Percentiles rank a stretch among this genome's conserved stretches.
These are phyloP conservation scores for Clytia hemisphaerica DNA, from an alignment of 30 jellyfish, hydroid and myxozoan genomes.

Conservation along the genomic window DNA sequence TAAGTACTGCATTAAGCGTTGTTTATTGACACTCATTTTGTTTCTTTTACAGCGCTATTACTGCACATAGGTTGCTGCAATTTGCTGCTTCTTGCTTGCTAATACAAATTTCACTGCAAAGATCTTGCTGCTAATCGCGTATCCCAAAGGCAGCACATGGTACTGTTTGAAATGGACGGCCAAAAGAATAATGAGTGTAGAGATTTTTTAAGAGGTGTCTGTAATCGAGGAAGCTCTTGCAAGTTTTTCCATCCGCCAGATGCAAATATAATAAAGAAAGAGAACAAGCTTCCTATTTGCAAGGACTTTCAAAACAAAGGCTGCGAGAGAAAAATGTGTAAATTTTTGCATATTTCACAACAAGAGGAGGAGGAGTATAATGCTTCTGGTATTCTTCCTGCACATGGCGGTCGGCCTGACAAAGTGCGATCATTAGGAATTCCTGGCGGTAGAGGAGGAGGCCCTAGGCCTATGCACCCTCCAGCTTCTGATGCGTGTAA, in stretches of 20 bases:
- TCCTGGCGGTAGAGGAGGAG: constrained; percentile 23
- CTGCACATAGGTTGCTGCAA: too few species aligned
- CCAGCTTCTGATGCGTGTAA: constrained; percentile 65
- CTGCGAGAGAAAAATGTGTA: constrained; percentile 80
- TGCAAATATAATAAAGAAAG: constrained; percentile 48
- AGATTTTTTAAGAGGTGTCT: constrained; percentile 90
- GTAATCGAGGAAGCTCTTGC: constrained; percentile 82
- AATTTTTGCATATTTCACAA: constrained; percentile 70
- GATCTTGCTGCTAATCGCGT: too few species aligned
- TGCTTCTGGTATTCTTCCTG: constrained; percentile 65
- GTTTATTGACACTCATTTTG: too few species aligned
- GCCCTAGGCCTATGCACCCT: background rate
- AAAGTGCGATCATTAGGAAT: constrained; percentile 21
- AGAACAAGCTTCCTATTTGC: constrained; percentile 78
- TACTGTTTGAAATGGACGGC: background rate
- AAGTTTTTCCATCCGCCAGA: constrained; percentile 69
- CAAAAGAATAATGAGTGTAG: constrained; percentile 39
- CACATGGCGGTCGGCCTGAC: constrained; percentile 44
- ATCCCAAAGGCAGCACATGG: too few species aligned
- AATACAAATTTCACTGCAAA: too few species aligned
- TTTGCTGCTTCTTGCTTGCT: too few species aligned
- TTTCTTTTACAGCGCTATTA: too few species aligned
- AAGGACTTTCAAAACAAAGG: constrained; percentile 86
- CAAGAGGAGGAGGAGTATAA: constrained; percentile 74
- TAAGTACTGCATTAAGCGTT: too few species aligned